Base-by-base conservation (phyloP, 2,888 invertebrate species). In the Cosmia trapezina region DNA sequence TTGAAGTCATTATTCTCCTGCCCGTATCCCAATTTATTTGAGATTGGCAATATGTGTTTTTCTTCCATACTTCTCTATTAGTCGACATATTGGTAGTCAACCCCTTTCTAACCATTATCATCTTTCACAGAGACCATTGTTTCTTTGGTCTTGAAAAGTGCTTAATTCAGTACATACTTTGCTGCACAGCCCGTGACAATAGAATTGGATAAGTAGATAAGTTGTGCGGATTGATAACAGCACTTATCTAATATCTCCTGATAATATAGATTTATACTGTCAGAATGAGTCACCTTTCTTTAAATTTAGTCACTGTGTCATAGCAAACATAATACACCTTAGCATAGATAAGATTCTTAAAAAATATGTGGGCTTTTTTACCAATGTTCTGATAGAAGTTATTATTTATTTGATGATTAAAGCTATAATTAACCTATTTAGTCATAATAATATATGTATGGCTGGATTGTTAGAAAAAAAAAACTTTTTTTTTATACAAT, bases 201-300 rank as follows among this genome's bases (percentile, higher is more conserved):
- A 28, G 57, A 76, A 60, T 28, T 4, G 0, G 49, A 45, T 14
- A 60, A 53, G 33, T 28, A 14, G 51, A 45, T 62, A 22, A 37
- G 12, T n/a, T 57, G 28, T 59, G 51, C 0, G 0, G 49, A n/a
- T 51, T 59, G 66, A 79, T 79, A 80, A 68, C 45, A 63, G 41
- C 0, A 1, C 57, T 70, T 80, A 81, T 76, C 73, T 68, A 19
- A 22, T 83, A 71, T 80, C 78, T 59, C 4, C 28, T 64, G 80
- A 79, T 83, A 70, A 47, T 37, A 57, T 66, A 41, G 54, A 63
- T 66, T 49, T n/a, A 47, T 71, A 82, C 60, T 64, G 63, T 17
- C 19, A 63, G 33, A 61, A 72, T 88, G 83, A 87, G 83, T 89
- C 90, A 88, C 70, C 9, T 56, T 68, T 73, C 61, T 70, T 74